Conservation (phyloP, 2,888 invertebrate species). For the Drosophila kuntzei region DNA sequence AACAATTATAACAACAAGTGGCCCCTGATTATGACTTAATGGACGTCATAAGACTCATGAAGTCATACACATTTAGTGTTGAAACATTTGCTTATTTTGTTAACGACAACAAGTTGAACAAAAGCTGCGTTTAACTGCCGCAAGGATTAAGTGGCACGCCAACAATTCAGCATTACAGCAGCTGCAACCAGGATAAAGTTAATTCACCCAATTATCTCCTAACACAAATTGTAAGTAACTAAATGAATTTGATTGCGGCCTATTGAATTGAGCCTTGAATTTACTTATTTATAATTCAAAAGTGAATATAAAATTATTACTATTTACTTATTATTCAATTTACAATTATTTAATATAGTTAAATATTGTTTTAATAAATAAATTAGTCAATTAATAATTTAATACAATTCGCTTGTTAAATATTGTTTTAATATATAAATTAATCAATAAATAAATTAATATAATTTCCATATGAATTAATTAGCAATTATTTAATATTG, state of each 20-base stretch:
- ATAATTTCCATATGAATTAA: not conserved
- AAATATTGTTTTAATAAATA: too few relatives aligned
- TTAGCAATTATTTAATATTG: not conserved
- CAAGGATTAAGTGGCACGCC: conserved; percentile 43
- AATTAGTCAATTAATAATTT: not conserved
- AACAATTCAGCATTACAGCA: conserved; percentile 4
- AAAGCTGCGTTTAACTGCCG: conserved; percentile 31
- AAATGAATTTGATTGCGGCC: not conserved
- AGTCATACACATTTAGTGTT: conserved; percentile 58
- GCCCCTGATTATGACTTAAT: conserved; percentile 46
- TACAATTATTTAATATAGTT: not conserved
- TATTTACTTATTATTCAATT: not conserved
- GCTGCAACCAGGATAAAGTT: conserved; percentile 8
- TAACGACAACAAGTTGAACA: conserved; percentile 18
- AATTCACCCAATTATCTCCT: conserved; percentile 2
- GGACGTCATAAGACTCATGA: conserved; percentile 33
- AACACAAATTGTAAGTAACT: conserved; percentile 9
- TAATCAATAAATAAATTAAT: too few relatives aligned
- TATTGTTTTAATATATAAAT: too few relatives aligned
- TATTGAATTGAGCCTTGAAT: not conserved
- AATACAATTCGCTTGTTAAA: not conserved
- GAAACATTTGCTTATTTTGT: conserved; percentile 41
- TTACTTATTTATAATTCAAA: not conserved
- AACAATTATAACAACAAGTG: conserved; percentile 47
- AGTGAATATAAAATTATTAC: too few relatives aligned